phyloP scores from a whole-genome alignment of 2,888 invertebrate genomes.

The Amphipyra tragopoginis region DNA sequence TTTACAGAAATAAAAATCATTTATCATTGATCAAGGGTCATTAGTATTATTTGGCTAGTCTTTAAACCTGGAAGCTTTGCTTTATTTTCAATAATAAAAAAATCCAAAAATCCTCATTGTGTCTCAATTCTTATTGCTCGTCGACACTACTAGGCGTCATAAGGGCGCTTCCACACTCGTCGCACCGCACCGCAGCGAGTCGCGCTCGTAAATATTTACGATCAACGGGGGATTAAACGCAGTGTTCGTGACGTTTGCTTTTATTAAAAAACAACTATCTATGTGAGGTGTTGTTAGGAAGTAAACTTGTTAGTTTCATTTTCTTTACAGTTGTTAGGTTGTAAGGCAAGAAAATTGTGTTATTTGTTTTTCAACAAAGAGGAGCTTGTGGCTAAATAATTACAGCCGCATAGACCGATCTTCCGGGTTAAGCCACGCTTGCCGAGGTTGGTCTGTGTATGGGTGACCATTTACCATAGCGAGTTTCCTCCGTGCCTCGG shows the following conservation, averaged over 20 bases:
- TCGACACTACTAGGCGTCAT: slow-evolving; percentile 84
- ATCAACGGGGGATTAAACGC: slow-evolving; percentile 82
- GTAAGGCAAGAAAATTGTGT: background rate
- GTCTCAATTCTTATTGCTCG: slow-evolving; percentile 60
- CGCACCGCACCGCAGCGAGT: slow-evolving; percentile 74
- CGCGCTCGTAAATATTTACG: slow-evolving; percentile 88
- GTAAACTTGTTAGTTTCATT: slow-evolving; percentile 27
- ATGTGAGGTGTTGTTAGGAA: slow-evolving; percentile 49
- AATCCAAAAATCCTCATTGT: slow-evolving; percentile 59
- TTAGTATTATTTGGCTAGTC: no score
- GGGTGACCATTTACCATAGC: no score
- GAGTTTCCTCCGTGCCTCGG: no score
- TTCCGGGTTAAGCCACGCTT: no score
- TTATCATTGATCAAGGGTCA: no score
- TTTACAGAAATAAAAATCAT: no score
- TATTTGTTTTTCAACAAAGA: no score
- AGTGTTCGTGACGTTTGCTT: slow-evolving; percentile 78
- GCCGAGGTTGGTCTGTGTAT: no score
- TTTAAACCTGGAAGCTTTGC: no score
- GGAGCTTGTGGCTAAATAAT: no score
- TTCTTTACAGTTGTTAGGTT: slow-evolving; percentile 15
- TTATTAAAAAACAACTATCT: slow-evolving; percentile 79
- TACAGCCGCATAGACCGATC: no score
- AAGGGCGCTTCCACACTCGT: slow-evolving; percentile 77
- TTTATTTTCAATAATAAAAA: no score